phyloP scores from a whole-genome alignment of 2,113 vertebrate genomes.

The Parotia lawesii region DNA sequence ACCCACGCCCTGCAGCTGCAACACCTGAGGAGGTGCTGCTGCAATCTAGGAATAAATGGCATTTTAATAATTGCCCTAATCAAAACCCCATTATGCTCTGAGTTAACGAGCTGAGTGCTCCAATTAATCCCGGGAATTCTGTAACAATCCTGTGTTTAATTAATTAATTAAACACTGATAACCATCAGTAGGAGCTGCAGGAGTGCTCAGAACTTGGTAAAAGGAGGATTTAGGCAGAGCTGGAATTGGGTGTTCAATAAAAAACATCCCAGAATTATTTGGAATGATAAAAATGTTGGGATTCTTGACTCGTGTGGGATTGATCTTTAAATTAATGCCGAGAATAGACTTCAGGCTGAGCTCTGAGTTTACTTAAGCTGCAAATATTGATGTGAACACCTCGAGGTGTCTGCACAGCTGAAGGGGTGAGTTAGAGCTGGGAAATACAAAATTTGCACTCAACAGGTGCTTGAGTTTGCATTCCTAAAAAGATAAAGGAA shows the following conservation, averaged over 20 bases:
- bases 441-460: background rate
- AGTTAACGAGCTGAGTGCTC: background rate
- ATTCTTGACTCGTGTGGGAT: background rate
- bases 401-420: background rate
- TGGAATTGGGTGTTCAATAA: background rate
- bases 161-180: background rate
- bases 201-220: background rate
- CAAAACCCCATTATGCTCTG: background rate
- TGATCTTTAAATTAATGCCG: background rate
- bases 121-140: slow-evolving; percentile 13
- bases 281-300: background rate
- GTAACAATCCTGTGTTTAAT: background rate
- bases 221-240: background rate
- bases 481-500: background rate
- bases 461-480: background rate
- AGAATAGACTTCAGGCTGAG: background rate
- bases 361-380: background rate
- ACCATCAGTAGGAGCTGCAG: background rate
- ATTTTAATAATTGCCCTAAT: slow-evolving; percentile 13
- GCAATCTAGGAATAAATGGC: background rate
- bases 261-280: background rate
- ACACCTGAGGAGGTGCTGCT: background rate
- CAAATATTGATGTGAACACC: background rate
- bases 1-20: background rate
- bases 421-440: background rate